Percentiles rank a stretch among this genome's conserved stretches.
Evolutionary conservation across 2,888 invertebrate genomes (phyloP).

Genomic region (Papilio elwesi): DNA sequence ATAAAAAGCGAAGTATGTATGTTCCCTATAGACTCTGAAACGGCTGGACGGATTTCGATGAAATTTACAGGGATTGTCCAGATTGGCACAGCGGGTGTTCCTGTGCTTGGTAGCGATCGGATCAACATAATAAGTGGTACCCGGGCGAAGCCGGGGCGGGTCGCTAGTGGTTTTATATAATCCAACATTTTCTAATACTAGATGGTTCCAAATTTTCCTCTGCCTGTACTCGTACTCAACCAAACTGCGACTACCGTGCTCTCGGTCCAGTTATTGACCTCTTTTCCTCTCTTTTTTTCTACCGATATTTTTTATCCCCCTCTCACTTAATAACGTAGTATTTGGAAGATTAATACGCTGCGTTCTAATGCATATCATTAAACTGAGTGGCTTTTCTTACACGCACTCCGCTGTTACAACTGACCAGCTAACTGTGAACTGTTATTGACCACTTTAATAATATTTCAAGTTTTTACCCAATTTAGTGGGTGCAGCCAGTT

Average conservation of each 20-base stretch:
- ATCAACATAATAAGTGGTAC: too few relatives aligned
- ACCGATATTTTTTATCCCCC: slow-evolving; percentile 59
- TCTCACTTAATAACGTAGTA: slow-evolving; percentile 69
- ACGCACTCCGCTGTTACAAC: slow-evolving; percentile 47
- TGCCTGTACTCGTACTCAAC: slow-evolving; percentile 44
- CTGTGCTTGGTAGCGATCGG: too few relatives aligned
- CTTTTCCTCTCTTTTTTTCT: slow-evolving; percentile 61
- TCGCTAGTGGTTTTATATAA: neutral
- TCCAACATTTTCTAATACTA: slow-evolving; percentile 24
- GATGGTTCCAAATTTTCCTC: slow-evolving; percentile 45
- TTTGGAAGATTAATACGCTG: slow-evolving; percentile 74
- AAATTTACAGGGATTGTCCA: too few relatives aligned
- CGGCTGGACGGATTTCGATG: too few relatives aligned
- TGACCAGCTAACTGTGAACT: slow-evolving; percentile 43
- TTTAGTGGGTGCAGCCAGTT: too few relatives aligned
- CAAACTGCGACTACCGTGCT: slow-evolving; percentile 62
- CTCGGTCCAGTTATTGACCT: slow-evolving; percentile 79
- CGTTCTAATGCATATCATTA: slow-evolving; percentile 80
- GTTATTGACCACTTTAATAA: slow-evolving; percentile 1
- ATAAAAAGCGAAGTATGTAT: too few relatives aligned
- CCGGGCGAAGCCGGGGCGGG: too few relatives aligned
- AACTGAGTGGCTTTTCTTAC: slow-evolving; percentile 67
- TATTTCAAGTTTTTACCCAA: too few relatives aligned
- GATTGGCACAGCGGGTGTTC: too few relatives aligned
- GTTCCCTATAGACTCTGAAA: too few relatives aligned